Base-by-base conservation (phyloP, 2,113 vertebrate species). In the Telmatochromis sp. region DNA sequence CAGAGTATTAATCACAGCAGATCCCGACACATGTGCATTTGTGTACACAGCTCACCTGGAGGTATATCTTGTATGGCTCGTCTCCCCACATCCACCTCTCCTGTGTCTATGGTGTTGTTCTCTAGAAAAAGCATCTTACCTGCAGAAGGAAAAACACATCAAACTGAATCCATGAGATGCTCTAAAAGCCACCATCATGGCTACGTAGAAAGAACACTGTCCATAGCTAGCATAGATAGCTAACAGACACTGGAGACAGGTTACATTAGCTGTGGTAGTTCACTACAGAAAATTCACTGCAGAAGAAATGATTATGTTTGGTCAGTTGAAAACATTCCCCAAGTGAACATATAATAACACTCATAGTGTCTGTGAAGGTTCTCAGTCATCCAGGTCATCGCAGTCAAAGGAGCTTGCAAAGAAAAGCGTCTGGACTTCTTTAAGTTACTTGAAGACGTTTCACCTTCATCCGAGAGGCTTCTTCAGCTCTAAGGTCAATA, bases 81-180 rank as follows among this genome's bases (percentile, higher is more conserved):
- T 90, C 97, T 96, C 37, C 98, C 99, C 95, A 99, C 97, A 71
- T 99, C 99, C 93, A 99, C 97, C 95, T 99, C 98, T 90, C 99
- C 99, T 10, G 96, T 99, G 96, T 99, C 99, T 93, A 99, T 98
- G 88, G 98, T 99, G 96, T 98, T 99, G 95, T 99, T 99, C 96
- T 99, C 98, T 93, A 98, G 97, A 82, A 96, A 95, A 95, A 97
- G 97, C 95, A 98, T 96, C 97, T 98, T 99, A 92, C 97, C 98
- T 99, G 89, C n/a, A 87, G 33, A 84, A 12, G 57, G 3, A 88
- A 5, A 80, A 14, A 86, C 15, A 79, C 7, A 23, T n/a, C 28
- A 40, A 2, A 81, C 79, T 47, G 31, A 53, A 35, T 31, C 26
- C 71, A 31, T 0, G 4, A 57, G 19, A 14, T 42, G 65, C 35